Base-by-base conservation (phyloP, 2,888 invertebrate genomes). In the Standfussiana lucernea region DNA sequence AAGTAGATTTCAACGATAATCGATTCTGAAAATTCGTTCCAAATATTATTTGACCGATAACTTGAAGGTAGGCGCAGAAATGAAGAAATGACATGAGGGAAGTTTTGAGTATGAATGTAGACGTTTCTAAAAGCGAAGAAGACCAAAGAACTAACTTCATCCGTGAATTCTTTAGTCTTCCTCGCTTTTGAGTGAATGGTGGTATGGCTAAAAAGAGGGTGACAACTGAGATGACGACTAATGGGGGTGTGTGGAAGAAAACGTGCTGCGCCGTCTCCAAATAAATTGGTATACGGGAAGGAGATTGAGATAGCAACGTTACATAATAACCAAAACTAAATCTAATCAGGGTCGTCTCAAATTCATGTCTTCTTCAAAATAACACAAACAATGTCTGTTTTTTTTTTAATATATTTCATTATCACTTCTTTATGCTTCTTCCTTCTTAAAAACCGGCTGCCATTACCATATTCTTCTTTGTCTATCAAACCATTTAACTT, bases 401-500 rank as follows among this genome's bases (percentile, higher is more conserved):
- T n/a, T n/a, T n/a, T n/a, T n/a, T n/a, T n/a, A n/a, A 28, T 0
- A 0, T 21, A 13, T 50, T 21, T 61, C 32, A 6, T 28, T 4
- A 37, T 37, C 45, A 13, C 28, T n/a, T 24, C 35, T 35, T 15
- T 21, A 47, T 18, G 35, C n/a, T 13, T 47, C 71, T 82, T 75
- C 68, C 71, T 75, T 47, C 28, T 62, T 35, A 42, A 47, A 65
- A 80, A 79, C 77, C 70, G 56, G 59, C 50, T 42, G 50, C 64
- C 62, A 72, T 77, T 72, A 78, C 28, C 78, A 76, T 75, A 80
- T 62, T 77, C 80, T 77, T 78, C 82, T 75, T 86, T 82, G 85
- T 86, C 71, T 77, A 73, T 28, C 45, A 64, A 71, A 24, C 65
- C 5, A 77, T 66, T 75, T 70, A 75, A 71, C 85, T 37, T 80